These are phyloP conservation scores for Xenentodon cancila DNA, from an alignment of 2,797 vertebrate species.

Conservation along the genomic window DNA sequence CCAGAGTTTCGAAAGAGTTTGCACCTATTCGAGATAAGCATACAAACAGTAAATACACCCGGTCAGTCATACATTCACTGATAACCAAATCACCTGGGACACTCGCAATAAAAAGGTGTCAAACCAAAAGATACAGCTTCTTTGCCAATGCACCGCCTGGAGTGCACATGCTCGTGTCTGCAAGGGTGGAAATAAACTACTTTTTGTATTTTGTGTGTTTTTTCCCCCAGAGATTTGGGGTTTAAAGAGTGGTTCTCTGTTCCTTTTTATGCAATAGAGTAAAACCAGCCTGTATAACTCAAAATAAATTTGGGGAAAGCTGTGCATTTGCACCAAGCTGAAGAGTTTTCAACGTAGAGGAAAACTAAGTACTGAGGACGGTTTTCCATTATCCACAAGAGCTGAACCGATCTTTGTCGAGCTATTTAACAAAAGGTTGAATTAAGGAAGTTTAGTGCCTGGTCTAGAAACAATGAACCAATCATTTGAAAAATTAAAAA, in stretches of 20 bases:
- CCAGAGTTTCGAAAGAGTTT: constrained; percentile 62
- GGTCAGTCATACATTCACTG: constrained; percentile 69
- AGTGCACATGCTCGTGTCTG: neutral
- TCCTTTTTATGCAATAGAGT: neutral
- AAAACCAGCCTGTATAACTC: constrained; percentile 9
- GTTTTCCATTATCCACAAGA: too few relatives aligned
- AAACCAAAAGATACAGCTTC: constrained; percentile 17
- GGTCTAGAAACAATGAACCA: neutral
- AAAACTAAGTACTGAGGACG: too few relatives aligned
- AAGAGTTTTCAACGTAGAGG: too few relatives aligned
- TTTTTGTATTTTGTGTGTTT: constrained; percentile 28
- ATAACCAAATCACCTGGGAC: constrained; percentile 40
- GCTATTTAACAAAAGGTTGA: neutral
- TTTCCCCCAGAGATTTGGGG: constrained; percentile 11
- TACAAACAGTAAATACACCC: constrained; percentile 51
- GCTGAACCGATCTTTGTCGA: neutral
- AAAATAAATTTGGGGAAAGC: constrained; percentile 5
- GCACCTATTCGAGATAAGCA: constrained; percentile 45
- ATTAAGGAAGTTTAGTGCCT: neutral
- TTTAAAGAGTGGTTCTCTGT: constrained; percentile 26
- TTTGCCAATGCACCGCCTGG: constrained; percentile 1
- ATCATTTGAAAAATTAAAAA: too few relatives aligned
- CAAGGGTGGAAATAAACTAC: constrained; percentile 4
- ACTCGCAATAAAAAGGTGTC: constrained; percentile 12
- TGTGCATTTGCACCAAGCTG: too few relatives aligned